Evolutionary conservation across 2,888 invertebrate genomes (phyloP).

Genomic region (Aethes cnicana): DNA sequence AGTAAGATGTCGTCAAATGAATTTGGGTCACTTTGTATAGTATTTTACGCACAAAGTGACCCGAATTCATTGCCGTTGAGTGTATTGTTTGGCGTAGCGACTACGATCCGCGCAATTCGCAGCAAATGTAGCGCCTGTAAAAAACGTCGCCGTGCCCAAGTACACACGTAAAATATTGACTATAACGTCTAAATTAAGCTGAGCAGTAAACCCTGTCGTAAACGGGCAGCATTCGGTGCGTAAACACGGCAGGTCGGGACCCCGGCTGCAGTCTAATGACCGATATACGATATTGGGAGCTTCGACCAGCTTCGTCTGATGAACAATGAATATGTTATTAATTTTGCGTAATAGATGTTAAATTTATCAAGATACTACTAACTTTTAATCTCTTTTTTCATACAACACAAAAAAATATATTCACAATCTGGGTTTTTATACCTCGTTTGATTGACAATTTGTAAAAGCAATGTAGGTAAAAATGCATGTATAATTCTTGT

Average conservation of each 20-base stretch:
- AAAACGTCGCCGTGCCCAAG: constrained; percentile 19
- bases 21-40: too few relatives aligned
- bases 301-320: constrained; percentile 16
- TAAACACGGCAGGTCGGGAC: constrained; percentile 28
- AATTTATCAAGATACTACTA: too few relatives aligned
- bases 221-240: constrained; percentile 26
- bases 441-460: too few relatives aligned
- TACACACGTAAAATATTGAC: constrained; percentile 30
- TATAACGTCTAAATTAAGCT: constrained; percentile 30
- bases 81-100: background rate
- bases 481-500: constrained; percentile 2
- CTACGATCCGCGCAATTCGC: background rate
- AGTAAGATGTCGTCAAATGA: too few relatives aligned
- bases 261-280: constrained; percentile 30
- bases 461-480: too few relatives aligned
- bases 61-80: too few relatives aligned
- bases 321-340: constrained; percentile 3
- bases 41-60: too few relatives aligned
- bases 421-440: too few relatives aligned
- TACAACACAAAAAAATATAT: too few relatives aligned
- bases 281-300: constrained; percentile 28
- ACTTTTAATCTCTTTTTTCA: too few relatives aligned
- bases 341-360: too few relatives aligned
- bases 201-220: constrained; percentile 25
- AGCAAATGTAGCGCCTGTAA: constrained; percentile 5